These are phyloP conservation scores for Ailurus styani DNA, from an alignment of 2,113 vertebrate genomes.

Conservation along the genomic window DNA sequence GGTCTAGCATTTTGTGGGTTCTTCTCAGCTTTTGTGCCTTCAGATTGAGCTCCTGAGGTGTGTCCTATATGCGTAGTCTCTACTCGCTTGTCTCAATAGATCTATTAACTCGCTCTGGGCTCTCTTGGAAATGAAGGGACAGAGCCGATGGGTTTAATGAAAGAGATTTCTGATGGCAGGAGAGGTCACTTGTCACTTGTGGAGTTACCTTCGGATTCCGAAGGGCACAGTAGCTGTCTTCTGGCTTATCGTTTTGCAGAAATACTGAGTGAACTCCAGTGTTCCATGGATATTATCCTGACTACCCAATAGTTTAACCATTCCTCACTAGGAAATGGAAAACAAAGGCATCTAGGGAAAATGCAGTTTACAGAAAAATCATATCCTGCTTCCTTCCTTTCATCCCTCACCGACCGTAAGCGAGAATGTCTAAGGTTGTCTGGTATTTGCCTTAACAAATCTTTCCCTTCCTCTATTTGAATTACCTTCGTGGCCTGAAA, in stretches of 20 bases:
- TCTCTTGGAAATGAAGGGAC: constrained; percentile 71
- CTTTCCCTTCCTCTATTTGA: background rate
- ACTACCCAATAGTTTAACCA: constrained; percentile 56
- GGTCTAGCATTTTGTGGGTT: constrained; percentile 74
- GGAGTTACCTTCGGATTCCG: constrained; percentile 69
- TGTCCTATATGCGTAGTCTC: constrained; percentile 77
- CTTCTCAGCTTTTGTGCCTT: constrained; percentile 72
- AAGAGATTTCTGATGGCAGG: constrained; percentile 77
- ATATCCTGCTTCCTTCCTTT: background rate
- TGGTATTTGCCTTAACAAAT: background rate
- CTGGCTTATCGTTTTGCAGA: constrained; percentile 61
- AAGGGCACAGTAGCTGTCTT: constrained; percentile 56
- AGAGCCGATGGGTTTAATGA: constrained; percentile 76
- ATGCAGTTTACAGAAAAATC: background rate
- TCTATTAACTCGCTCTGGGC: constrained; percentile 74
- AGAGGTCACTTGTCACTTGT: constrained; percentile 73
- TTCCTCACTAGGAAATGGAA: background rate
- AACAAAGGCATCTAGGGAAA: background rate
- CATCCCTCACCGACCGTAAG: background rate
- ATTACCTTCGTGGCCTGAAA: background rate
- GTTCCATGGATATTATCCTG: constrained; percentile 11
- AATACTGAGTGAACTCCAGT: constrained; percentile 51
- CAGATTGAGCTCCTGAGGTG: constrained; percentile 72
- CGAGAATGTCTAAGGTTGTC: background rate
- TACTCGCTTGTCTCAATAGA: constrained; percentile 75